Conservation (phyloP, 2,888 invertebrate species). For the Hypsopygia costalis region DNA sequence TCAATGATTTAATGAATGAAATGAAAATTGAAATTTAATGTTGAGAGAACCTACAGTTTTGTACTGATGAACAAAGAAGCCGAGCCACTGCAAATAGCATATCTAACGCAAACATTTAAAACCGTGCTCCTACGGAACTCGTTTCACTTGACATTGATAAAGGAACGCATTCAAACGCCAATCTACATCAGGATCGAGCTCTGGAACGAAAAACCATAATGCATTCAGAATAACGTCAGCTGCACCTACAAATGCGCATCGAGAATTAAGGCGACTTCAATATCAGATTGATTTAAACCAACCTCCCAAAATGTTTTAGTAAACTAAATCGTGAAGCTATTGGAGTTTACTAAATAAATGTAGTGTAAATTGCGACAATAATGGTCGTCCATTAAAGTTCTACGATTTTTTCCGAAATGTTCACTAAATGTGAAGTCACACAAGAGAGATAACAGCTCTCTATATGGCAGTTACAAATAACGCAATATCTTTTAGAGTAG, state of each 20-base stretch:
- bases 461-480: too few species aligned
- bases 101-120: not conserved
- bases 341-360: too few species aligned
- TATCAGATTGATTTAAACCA: not conserved
- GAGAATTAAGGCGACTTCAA: not conserved
- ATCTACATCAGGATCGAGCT: slow-evolving; percentile 2
- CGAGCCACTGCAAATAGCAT: not conserved
- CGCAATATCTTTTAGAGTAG: too few species aligned
- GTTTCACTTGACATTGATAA: slow-evolving; percentile 4
- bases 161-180: slow-evolving; percentile 18
- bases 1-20: too few species aligned
- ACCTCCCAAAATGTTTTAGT: not conserved
- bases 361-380: too few species aligned
- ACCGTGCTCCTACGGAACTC: not conserved
- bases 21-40: too few species aligned
- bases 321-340: not conserved
- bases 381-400: too few species aligned
- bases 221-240: not conserved
- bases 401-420: too few species aligned
- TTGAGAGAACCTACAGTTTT: too few species aligned
- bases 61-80: slow-evolving; percentile 5
- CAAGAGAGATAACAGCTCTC: too few species aligned
- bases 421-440: too few species aligned
- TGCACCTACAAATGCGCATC: not conserved
- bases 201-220: not conserved